Conservation (phyloP, 2,888 invertebrate genomes). For the Dryocosmus kuriphilus region DNA sequence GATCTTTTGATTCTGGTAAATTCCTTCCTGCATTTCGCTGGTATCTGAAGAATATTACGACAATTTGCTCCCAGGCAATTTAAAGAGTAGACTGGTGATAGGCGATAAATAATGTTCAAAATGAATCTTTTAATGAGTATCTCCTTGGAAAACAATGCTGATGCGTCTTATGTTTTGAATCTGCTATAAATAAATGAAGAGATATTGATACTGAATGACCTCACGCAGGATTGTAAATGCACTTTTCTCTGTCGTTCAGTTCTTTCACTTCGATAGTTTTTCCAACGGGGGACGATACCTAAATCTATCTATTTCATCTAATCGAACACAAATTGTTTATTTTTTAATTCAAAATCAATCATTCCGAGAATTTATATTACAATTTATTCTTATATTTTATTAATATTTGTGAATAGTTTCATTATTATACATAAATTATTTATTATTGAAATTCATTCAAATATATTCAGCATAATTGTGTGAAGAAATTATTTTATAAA, state of each 20-base stretch:
- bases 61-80: background rate
- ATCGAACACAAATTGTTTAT: background rate
- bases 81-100: background rate
- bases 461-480: background rate
- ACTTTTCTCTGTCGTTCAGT: constrained; percentile 62
- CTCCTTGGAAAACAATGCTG: constrained; percentile 69
- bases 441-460: background rate
- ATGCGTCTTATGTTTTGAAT: constrained; percentile 67
- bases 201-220: constrained; percentile 70
- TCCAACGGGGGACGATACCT: background rate
- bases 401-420: background rate
- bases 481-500: background rate
- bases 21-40: background rate
- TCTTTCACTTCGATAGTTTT: constrained; percentile 52
- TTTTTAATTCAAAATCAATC: background rate
- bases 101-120: constrained; percentile 42
- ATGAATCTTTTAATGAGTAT: constrained; percentile 45
- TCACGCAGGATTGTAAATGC: constrained; percentile 56
- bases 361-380: background rate
- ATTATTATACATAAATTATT: too few species aligned
- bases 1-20: background rate
- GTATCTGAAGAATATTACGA: background rate
- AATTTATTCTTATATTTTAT: background rate
- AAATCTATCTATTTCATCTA: background rate
- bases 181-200: constrained; percentile 72